Evolutionary conservation across 2,797 vertebrate genomes (phyloP).

Genomic region (Sphenopsis melanotis): DNA sequence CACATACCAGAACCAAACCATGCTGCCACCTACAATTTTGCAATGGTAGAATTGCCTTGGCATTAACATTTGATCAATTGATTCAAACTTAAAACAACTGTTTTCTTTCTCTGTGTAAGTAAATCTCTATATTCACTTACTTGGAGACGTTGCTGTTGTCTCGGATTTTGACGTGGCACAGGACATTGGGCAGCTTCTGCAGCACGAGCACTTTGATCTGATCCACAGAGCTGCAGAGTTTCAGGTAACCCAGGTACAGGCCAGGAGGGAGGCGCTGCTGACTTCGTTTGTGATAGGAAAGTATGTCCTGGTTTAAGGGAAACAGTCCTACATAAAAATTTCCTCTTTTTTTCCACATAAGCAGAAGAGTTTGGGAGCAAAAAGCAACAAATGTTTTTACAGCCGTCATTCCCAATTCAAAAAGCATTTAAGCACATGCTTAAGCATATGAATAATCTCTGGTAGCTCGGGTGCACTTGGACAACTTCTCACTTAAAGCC

Average conservation of each 20-base stretch:
- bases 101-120: neutral
- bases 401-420: neutral
- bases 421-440: constrained; percentile 3
- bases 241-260: constrained; percentile 93
- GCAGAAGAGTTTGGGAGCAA: neutral
- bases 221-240: constrained; percentile 97
- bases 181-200: constrained; percentile 89
- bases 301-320: constrained; percentile 81
- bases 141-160: constrained; percentile 90
- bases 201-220: constrained; percentile 95
- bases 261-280: constrained; percentile 86
- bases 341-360: neutral
- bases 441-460: neutral
- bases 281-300: constrained; percentile 90
- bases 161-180: constrained; percentile 88
- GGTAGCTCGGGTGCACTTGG: neutral
- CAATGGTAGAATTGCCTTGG: neutral
- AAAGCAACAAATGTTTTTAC: constrained; percentile 20
- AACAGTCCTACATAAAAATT: neutral
- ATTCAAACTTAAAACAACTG: neutral
- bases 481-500: neutral
- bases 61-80: neutral
- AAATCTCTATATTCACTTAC: constrained; percentile 54
- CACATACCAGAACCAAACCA: neutral
- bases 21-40: neutral